Evolutionary conservation across 2,113 vertebrate species (phyloP).

Genomic region (Porphyrio hochstetteri): DNA sequence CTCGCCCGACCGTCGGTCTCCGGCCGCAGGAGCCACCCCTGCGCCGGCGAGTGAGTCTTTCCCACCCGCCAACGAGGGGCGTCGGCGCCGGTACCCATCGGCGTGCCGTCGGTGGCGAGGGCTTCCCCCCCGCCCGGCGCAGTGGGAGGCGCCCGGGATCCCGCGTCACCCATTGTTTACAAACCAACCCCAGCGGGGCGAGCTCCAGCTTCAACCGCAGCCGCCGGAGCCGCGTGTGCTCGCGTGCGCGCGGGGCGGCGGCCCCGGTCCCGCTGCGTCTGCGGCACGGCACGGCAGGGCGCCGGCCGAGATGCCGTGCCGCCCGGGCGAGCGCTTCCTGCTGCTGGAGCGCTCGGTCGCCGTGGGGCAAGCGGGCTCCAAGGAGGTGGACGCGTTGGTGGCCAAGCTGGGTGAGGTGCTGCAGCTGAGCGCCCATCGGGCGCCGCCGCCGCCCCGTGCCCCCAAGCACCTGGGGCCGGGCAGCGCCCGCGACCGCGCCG

Average conservation of each 20-base stretch:
- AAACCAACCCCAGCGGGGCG: conserved; percentile 26
- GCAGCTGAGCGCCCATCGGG: conserved; percentile 79
- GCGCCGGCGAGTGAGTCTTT: too few relatives aligned
- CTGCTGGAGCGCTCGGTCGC: conserved; percentile 85
- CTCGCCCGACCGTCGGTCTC: not conserved
- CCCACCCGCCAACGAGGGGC: too few relatives aligned
- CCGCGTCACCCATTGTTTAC: conserved; percentile 43
- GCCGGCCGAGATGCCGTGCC: conserved; percentile 79
- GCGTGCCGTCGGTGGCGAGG: not conserved
- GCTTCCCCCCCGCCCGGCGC: not conserved
- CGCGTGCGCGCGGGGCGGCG: not conserved
- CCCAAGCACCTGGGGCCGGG: conserved; percentile 11
- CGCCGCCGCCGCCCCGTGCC: conserved; percentile 6
- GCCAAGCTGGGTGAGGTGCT: conserved; percentile 85
- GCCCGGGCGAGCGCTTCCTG: conserved; percentile 82
- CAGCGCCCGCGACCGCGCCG: conserved; percentile 48
- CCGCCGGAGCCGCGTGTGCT: not conserved
- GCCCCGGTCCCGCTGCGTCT: not conserved
- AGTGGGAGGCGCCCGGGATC: not conserved
- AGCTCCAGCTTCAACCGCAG: not conserved
- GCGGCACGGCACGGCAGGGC: not conserved
- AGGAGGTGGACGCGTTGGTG: conserved; percentile 87
- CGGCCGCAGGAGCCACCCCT: not conserved
- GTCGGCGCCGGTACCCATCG: too few relatives aligned
- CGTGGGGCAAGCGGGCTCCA: conserved; percentile 71